Percentiles rank a stretch among this genome's conserved stretches.
Evolutionary conservation across 2,888 invertebrate genomes (phyloP).

Genomic region (Pseudococcus viburni): DNA sequence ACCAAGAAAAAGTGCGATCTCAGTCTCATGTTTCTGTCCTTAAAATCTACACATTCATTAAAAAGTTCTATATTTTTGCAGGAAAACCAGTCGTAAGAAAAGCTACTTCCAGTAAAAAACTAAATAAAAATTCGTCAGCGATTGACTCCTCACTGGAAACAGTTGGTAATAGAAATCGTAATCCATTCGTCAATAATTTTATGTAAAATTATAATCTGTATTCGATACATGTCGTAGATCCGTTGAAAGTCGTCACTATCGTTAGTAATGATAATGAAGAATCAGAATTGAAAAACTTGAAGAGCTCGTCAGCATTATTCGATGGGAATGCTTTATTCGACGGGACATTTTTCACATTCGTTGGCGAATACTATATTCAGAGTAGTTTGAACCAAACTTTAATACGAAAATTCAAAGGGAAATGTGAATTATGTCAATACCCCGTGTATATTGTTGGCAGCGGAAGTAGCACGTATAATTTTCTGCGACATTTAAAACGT

Average conservation of each 20-base stretch:
- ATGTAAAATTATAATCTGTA: no score
- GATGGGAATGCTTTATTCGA: slow-evolving; percentile 10
- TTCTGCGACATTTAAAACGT: background rate
- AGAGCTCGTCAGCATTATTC: background rate
- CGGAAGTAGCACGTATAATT: background rate
- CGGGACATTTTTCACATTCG: background rate
- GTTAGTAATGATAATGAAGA: background rate
- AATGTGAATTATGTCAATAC: background rate
- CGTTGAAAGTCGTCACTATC: background rate
- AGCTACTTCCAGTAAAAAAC: no score
- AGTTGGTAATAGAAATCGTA: no score
- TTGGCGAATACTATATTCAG: background rate
- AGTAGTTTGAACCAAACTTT: background rate
- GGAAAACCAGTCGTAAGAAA: no score
- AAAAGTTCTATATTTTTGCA: no score
- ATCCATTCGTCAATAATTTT: no score
- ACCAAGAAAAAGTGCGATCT: background rate
- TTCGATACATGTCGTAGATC: background rate
- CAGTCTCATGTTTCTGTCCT: background rate
- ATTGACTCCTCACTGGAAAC: no score
- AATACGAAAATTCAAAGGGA: background rate
- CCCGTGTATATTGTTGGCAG: background rate
- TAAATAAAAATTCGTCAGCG: no score
- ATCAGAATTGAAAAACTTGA: background rate
- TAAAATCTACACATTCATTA: background rate